These are phyloP conservation scores for Drosophila paramelanica DNA, from an alignment of 2,888 invertebrate genomes.

Conservation along the genomic window DNA sequence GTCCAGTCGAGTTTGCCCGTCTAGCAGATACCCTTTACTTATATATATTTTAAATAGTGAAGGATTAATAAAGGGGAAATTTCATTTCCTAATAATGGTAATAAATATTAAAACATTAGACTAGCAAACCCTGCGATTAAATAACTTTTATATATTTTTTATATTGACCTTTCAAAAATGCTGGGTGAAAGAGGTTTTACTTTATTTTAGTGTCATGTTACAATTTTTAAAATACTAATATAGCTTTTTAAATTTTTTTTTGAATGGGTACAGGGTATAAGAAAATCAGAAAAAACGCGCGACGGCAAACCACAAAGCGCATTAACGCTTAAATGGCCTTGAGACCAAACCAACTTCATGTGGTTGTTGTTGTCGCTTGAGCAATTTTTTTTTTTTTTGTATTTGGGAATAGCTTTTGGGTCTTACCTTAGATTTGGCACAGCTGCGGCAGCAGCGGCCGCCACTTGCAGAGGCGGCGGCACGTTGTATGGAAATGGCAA, in stretches of 20 bases:
- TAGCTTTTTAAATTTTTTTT: neutral
- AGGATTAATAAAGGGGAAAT: too few species aligned
- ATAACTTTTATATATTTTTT: too few species aligned
- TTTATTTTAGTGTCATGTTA: neutral
- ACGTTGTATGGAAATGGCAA: conserved; percentile 90
- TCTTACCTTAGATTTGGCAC: conserved; percentile 85
- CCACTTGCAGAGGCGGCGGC: conserved; percentile 88
- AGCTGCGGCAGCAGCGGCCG: conserved; percentile 83
- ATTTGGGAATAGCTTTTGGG: conserved; percentile 1
- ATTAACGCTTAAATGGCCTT: conserved; percentile 74
- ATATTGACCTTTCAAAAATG: too few species aligned
- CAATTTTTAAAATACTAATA: neutral
- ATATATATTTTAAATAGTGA: too few species aligned
- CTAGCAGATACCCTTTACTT: neutral
- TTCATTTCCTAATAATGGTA: too few species aligned
- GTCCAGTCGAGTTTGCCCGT: neutral
- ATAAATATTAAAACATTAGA: too few species aligned
- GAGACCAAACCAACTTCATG: conserved; percentile 35
- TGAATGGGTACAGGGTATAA: neutral
- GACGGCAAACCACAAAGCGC: conserved; percentile 64
- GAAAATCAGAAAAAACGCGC: conserved; percentile 6
- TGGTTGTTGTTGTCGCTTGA: conserved; percentile 17
- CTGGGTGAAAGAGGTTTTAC: too few species aligned
- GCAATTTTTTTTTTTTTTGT: neutral
- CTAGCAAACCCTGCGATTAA: too few species aligned